Conservation (phyloP, 2,113 vertebrate species). For the Leuciscus idus region DNA sequence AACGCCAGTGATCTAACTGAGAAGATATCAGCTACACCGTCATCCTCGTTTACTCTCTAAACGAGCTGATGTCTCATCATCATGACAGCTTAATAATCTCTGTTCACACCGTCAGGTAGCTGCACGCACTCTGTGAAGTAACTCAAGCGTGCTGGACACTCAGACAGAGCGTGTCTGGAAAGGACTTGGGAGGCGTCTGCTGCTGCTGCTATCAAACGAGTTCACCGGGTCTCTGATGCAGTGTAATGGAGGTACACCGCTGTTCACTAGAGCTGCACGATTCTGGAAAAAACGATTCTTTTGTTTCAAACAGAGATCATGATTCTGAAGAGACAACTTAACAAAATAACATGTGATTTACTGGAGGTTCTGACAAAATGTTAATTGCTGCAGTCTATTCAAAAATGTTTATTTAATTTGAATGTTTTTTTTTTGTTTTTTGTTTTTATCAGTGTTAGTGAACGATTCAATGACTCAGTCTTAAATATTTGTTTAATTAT, state of each 20-base stretch:
- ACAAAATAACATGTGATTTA: too few species aligned
- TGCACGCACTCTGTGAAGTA: constrained; percentile 12
- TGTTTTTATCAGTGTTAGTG: too few species aligned
- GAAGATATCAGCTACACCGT: neutral
- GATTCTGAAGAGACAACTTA: too few species aligned
- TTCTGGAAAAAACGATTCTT: too few species aligned
- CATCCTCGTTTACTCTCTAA: constrained; percentile 13
- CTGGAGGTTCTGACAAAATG: too few species aligned
- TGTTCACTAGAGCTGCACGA: neutral
- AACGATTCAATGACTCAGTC: too few species aligned
- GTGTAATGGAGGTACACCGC: constrained; percentile 3
- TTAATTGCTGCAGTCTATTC: too few species aligned
- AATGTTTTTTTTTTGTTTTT: too few species aligned
- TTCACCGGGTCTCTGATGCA: neutral
- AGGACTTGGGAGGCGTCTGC: neutral
- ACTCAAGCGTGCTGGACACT: constrained; percentile 8
- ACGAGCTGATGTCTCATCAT: neutral
- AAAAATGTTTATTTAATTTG: too few species aligned
- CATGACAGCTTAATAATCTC: neutral
- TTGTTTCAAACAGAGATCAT: too few species aligned
- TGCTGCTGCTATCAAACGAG: neutral
- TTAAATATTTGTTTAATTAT: too few species aligned
- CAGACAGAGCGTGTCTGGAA: neutral
- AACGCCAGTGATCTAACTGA: neutral
- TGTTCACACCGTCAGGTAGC: neutral